A percentile compares a stretch with the other conserved stretches of the same genome.
Conservation (phyloP, 2,888 invertebrate species). For the Lasius fuliginosus region DNA sequence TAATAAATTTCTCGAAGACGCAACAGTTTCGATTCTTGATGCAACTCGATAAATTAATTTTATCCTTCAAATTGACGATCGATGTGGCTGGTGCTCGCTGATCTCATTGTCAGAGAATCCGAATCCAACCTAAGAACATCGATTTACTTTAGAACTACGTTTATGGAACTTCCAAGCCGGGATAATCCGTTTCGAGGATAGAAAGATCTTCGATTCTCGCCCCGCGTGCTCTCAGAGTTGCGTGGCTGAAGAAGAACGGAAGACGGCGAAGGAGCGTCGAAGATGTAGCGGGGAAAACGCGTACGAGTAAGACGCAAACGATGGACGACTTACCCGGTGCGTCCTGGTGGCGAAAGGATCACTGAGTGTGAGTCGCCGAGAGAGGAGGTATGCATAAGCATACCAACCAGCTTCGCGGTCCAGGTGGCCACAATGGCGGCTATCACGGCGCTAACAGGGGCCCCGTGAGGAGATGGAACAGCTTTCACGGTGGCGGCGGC, state of each 20-base stretch:
- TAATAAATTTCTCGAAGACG: not conserved
- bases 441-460: constrained; percentile 79
- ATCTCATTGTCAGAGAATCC: not conserved
- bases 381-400: constrained; percentile 85
- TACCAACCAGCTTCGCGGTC: constrained; percentile 82
- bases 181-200: constrained; percentile 15
- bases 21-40: not conserved
- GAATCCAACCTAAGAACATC: constrained; percentile 12
- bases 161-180: not conserved
- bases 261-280: constrained; percentile 10
- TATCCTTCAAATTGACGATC: constrained; percentile 12
- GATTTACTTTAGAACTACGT: constrained; percentile 9
- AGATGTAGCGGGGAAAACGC: not conserved
- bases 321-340: constrained; percentile 61
- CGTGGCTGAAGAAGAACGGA: not conserved
- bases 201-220: constrained; percentile 1
- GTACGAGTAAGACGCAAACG: constrained; percentile 58
- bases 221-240: not conserved
- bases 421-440: constrained; percentile 71
- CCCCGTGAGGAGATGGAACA: constrained; percentile 87
- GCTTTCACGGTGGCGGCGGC: constrained; percentile 84
- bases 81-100: constrained; percentile 7
- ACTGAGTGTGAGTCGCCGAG: constrained; percentile 62
- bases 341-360: constrained; percentile 62
- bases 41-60: not conserved